phyloP scores from a whole-genome alignment of 2,797 vertebrate species.

The Chloroceryle inda region DNA sequence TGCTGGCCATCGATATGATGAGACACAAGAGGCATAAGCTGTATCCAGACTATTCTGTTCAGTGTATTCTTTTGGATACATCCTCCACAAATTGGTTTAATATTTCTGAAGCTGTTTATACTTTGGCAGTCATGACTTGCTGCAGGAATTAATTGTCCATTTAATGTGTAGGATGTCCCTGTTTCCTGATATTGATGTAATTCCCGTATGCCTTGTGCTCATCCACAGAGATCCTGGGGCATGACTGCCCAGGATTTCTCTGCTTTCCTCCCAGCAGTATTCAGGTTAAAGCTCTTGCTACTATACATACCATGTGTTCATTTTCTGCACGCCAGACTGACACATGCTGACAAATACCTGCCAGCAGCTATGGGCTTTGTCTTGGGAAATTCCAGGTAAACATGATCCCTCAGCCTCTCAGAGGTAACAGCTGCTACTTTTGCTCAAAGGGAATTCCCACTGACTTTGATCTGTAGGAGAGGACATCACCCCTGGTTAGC shows the following conservation, averaged over 20 bases:
- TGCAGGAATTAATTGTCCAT: background rate
- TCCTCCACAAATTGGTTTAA: background rate
- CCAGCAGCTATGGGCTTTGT: conserved; percentile 28
- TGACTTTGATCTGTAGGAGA: conserved; percentile 42
- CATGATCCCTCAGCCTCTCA: background rate
- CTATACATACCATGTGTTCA: background rate
- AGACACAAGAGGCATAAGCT: background rate
- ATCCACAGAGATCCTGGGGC: background rate
- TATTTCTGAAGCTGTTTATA: background rate
- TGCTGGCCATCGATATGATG: background rate
- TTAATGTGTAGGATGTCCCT: background rate
- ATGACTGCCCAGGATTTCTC: background rate
- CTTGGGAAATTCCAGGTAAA: conserved; percentile 65
- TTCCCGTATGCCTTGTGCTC: background rate
- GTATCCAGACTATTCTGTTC: background rate
- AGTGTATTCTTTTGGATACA: background rate
- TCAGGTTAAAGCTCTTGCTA: background rate
- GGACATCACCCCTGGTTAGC: background rate
- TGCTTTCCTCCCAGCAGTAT: background rate
- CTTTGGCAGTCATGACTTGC: background rate
- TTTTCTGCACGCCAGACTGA: background rate
- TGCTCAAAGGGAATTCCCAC: conserved; percentile 64
- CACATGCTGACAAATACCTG: background rate
- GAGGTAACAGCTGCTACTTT: conserved; percentile 60
- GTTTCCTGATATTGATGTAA: background rate